Evolutionary conservation across 2,888 invertebrate species (phyloP), one percentile per base, ranked within the genome.

Genomic region (Belgica antarctica): DNA sequence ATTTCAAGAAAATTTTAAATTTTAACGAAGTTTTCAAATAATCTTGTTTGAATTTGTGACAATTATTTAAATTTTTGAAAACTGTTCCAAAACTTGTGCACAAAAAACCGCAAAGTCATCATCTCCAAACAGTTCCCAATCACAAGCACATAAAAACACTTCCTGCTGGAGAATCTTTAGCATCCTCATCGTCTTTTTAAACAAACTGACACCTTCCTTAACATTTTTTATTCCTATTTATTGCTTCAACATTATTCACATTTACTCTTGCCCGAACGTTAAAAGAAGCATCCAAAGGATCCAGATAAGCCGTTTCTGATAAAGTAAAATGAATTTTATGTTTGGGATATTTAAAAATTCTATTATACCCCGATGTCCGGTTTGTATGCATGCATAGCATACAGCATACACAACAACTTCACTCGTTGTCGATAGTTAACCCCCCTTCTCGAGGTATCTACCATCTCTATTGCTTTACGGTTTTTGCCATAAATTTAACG

Each of bases 121-220:
- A n/a, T n/a, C n/a, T n/a, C n/a, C n/a, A n/a, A n/a, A n/a, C n/a
- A n/a, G n/a, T n/a, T n/a, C n/a, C n/a, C n/a, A n/a, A n/a, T n/a
- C n/a, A n/a, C n/a, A n/a, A n/a, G n/a, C n/a, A 59, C n/a, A 59
- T 59, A 59, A 27, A n/a, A 24, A 10, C 27, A 59, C 59, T 22
- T 27, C 59, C 25, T 59, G 25, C 27, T 59, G 12, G 27, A 27
- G n/a, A 59, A 59, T 59, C 27, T 24, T 59, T 19, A 10, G 2
- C 12, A 27, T 25, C 27, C 22, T 59, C 25, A 24, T 12, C 3
- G 15, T 27, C 59, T 57, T 57, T 22, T 57, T 4, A 57, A 57
- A 5, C 17, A 17, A 7, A 5, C 24, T 57, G 8, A 7, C 46
- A 7, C 15, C 17, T 59, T 59, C 27, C 27, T n/a, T n/a, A n/a